Evolutionary conservation across 2,113 vertebrate species (phyloP), one percentile per base, ranked within the genome.

Genomic region (Sinocyclocheilus grahami): DNA sequence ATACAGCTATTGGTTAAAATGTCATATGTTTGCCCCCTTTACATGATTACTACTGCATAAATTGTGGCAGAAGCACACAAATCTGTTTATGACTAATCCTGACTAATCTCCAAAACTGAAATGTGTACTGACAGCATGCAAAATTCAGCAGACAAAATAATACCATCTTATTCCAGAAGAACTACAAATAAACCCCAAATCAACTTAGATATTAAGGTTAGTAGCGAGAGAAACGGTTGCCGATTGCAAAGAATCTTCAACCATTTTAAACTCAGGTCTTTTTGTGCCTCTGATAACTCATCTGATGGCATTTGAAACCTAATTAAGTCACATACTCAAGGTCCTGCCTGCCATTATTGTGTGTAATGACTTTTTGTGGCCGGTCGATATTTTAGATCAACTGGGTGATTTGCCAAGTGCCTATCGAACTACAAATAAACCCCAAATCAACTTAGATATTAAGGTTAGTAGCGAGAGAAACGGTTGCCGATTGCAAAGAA

Each of bases 351-450:
- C 93, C 93, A 95, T 95, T 95, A 95, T 95, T 92, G 92, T 92
- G 91, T 92, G 93, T 95, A 95, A 95, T 95, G 94, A 95, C 93
- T 95, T 95, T 94, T 92, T 92, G 88, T 90, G 92, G 91, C 89
- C 83, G 93, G 92, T 95, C 95, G 93, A 95, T 95, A 95, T 94
- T 95, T 95, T 94, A 95, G 95, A 95, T 95, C 94, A n/a, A n/a
- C n/a, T n/a, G n/a, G n/a, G n/a, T n/a, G n/a, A n/a, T n/a, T n/a
- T n/a, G n/a, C n/a, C n/a, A n/a, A n/a, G n/a, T n/a, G n/a, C n/a
- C n/a, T n/a, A n/a, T n/a, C n/a, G n/a, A 83, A 83, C 30, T 58
- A 83, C 69, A 42, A 42, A 83, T 58, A 42, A 72, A 42, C 33
- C 51, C 33, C 24, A n/a, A 74, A 83, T 83, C 69, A 37, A 58